Conservation (phyloP, 2,888 invertebrate genomes). For the Drosophila anomelani region DNA sequence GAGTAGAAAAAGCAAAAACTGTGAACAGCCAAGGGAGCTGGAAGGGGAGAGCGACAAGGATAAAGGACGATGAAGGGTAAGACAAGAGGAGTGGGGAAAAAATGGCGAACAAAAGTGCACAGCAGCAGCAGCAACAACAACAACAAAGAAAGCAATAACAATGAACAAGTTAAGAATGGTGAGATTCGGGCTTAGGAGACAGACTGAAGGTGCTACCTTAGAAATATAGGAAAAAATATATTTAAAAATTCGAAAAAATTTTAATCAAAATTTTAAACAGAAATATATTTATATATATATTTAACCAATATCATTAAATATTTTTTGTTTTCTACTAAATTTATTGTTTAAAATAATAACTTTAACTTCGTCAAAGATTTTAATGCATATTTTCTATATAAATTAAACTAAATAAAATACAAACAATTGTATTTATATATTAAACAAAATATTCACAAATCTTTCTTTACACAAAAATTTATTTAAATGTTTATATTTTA, state of each 20-base stretch:
- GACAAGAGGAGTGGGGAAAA: constrained; percentile 38
- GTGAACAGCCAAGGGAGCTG: constrained; percentile 31
- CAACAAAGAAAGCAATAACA: constrained; percentile 47
- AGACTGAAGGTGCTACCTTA: constrained; percentile 22
- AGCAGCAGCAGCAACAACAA: constrained; percentile 48
- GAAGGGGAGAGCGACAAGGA: constrained; percentile 10
- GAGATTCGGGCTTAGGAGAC: constrained; percentile 16
- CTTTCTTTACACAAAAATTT: too few relatives aligned
- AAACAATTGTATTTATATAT: neutral
- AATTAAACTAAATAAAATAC: neutral
- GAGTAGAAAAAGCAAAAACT: constrained; percentile 56
- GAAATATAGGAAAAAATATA: neutral
- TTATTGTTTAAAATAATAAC: fast-evolving
- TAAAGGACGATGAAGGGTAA: neutral
- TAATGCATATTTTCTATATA: neutral
- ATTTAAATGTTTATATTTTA: neutral
- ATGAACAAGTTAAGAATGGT: constrained; percentile 40
- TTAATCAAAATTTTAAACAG: too few relatives aligned
- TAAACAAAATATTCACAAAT: too few relatives aligned
- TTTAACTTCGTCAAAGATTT: neutral
- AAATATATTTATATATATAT: too few relatives aligned
- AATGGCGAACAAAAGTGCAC: constrained; percentile 72
- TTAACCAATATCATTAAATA: fast-evolving
- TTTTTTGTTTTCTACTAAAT: neutral
- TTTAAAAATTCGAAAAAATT: neutral